Evolutionary conservation across 2,797 vertebrate species (phyloP).

Genomic region (Acipenser ruthenus): DNA sequence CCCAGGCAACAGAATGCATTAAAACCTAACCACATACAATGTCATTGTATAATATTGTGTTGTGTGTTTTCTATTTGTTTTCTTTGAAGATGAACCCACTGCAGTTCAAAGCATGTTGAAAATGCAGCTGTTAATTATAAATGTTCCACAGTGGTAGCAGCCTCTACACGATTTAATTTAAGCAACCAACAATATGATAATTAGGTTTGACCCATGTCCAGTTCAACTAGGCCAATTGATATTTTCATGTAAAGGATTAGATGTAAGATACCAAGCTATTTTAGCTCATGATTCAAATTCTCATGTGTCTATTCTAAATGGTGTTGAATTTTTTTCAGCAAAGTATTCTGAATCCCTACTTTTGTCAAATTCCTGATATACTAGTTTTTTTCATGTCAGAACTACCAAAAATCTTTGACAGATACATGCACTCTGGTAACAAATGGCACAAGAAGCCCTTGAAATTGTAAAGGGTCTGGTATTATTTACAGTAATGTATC

Average conservation of each 20-base stretch:
- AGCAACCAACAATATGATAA: slow-evolving; percentile 8
- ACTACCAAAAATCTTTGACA: no score
- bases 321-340: no score
- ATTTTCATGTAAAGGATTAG: neutral
- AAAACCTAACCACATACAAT: no score
- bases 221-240: neutral
- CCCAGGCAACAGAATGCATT: no score
- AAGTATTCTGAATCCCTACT: no score
- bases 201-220: neutral
- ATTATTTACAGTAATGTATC: neutral
- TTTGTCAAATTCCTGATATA: no score
- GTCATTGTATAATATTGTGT: neutral
- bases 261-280: neutral
- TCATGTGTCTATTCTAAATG: neutral
- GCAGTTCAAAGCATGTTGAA: slow-evolving; percentile 32
- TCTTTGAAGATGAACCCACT: slow-evolving; percentile 34
- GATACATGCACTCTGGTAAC: no score
- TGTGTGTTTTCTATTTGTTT: slow-evolving; percentile 1
- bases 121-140: slow-evolving; percentile 25
- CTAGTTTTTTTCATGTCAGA: no score
- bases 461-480: no score
- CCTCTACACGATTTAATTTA: slow-evolving; percentile 24
- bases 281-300: neutral
- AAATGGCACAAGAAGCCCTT: no score
- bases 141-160: slow-evolving; percentile 18